Conservation (phyloP, 2,113 vertebrate species). For the Pholis gunnellus region DNA sequence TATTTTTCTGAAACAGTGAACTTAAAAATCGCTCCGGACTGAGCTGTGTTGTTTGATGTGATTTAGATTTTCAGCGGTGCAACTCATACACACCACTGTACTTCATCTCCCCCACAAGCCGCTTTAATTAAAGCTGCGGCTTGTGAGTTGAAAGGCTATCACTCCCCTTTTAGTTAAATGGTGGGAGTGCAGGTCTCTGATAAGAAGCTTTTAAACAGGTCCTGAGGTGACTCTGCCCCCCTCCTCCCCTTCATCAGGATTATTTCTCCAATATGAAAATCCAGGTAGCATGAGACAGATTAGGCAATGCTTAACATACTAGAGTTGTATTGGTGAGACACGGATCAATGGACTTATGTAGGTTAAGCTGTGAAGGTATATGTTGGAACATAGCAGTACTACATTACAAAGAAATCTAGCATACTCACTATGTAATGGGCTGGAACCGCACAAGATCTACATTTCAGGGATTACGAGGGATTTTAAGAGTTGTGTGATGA, state of each 20-base stretch:
- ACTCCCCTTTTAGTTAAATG: constrained; percentile 65
- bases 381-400: constrained; percentile 62
- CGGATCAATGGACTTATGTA: constrained; percentile 78
- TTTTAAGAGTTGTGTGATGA: constrained; percentile 74
- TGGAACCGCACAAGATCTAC: constrained; percentile 67
- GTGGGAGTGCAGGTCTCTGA: constrained; percentile 73
- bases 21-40: constrained; percentile 1
- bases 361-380: constrained; percentile 78
- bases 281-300: constrained; percentile 82
- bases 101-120: constrained; percentile 46
- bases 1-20: constrained; percentile 3
- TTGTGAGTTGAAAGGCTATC: constrained; percentile 75
- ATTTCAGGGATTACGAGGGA: constrained; percentile 77
- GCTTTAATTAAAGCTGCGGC: constrained; percentile 77
- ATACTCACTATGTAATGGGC: constrained; percentile 64
- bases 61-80: constrained; percentile 25
- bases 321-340: constrained; percentile 71
- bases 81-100: constrained; percentile 30
- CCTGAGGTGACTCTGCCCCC: constrained; percentile 73
- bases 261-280: constrained; percentile 83
- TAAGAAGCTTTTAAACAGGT: constrained; percentile 80
- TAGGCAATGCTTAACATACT: constrained; percentile 79
- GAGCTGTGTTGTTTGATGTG: constrained; percentile 40
- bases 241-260: constrained; percentile 68
- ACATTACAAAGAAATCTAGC: constrained; percentile 71